Base-by-base conservation (phyloP, 2,113 vertebrate genomes). In the Canis aureus region DNA sequence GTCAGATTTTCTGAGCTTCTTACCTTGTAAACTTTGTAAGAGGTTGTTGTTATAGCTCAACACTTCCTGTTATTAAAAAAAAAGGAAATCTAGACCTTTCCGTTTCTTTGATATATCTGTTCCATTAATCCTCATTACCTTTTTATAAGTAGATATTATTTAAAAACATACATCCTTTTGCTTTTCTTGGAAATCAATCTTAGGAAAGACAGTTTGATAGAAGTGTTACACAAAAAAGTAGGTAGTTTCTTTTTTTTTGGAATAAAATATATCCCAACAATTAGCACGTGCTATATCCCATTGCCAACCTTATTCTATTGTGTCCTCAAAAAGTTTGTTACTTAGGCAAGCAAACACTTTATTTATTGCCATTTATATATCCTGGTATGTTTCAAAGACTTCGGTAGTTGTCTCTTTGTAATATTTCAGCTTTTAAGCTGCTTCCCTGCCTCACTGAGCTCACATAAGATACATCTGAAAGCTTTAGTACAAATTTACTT, bases 401-500 rank as follows among this genome's bases (percentile, higher is more conserved):
- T 98, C 94, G 82, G 97, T 64, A 97, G 98, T 98, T 97, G 98
- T 98, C 98, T 98, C 86, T 98, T 98, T 98, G 98, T 98, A 98
- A 98, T 99, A 99, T 99, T 99, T 99, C 98, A 99, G 98, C 98
- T 98, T 98, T 99, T 99, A 99, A 99, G 99, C 98, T 98, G 98
- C 99, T 99, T 99, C 99, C 98, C 99, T 99, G 99, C 99, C 99
- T 99, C 99, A 98, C 98, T 99, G 99, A 99, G 97, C 98, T 99
- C 99, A 99, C 98, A 99, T 98, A 99, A 99, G 99, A 99, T 99
- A 99, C 99, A 99, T 99, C 99, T 99, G 99, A 99, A 99, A 99
- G 99, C 99, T 99, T 99, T 99, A 99, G 98, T 98, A 99, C 99
- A 99, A 99, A 99, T 99, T 99, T 99, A 99, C 99, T 99, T 99